Base-by-base conservation (phyloP, 2,113 vertebrate species). In the Ophiodon elongatus region DNA sequence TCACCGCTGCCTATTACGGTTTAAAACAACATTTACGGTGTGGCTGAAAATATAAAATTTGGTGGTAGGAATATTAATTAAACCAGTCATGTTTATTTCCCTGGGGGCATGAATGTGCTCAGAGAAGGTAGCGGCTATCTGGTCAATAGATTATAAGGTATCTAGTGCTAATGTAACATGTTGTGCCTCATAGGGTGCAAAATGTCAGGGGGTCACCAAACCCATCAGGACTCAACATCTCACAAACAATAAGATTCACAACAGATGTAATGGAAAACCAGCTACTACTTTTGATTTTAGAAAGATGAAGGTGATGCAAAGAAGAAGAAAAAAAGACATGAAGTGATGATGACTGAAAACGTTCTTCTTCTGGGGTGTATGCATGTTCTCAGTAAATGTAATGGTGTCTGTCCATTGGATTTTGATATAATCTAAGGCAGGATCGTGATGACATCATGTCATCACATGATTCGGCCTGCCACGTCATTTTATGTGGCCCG, bases 1-100 rank as follows among this genome's bases (percentile, higher is more conserved):
- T 29, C 57, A 71, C 47, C 29, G 13, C 27, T 39, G 76, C 56
- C 65, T 45, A 62, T 59, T 65, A 33, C 10, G 21, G 60, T 47
- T 27, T 57, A 27, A 57, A 57, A 57, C 54, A 57, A 57, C 54
- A 57, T 27, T 27, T 2, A 2, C 1, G 10, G 4, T 27, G 54
- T 57, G n/a, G n/a, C 54, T 57, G 19, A 64, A 75, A 76, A 54
- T 23, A 21, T 67, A 4, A 29, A 33, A 56, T 56, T 5, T 66
- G 47, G 33, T 41, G n/a, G 15, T 17, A 23, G 21, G 2, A 9
- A 41, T 39, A 29, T 74, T 50, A 5, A 3, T 8, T 29, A 21
- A 50, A 64, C 3, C 62, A 29, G 27, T 65, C 14, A 11, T 8
- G 29, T 74, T 74, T 21, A 33, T 47, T 50, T 75, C 8, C n/a